A percentile compares a stretch with the other conserved stretches of the same genome.
phyloP scores from a whole-genome alignment of 1,140 invertebrate genomes.

The Aphelenchoides fujianensis region DNA sequence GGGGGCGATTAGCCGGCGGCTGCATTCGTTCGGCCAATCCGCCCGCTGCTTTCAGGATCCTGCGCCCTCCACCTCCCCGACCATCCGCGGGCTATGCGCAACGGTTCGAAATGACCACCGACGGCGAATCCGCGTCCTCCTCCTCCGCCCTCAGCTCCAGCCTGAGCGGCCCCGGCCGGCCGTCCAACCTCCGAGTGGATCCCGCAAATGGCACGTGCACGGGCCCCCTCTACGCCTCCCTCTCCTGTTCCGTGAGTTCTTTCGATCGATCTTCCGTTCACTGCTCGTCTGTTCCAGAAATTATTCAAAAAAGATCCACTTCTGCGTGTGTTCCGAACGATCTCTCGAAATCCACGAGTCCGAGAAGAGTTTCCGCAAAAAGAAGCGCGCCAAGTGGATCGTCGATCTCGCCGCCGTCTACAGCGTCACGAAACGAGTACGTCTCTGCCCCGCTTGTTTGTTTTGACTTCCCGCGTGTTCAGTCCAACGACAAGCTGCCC shows the following conservation, averaged over 20 bases:
- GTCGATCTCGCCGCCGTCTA: constrained; percentile 39
- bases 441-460: background rate
- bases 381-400: constrained; percentile 37
- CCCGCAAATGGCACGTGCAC: background rate
- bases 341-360: constrained; percentile 43
- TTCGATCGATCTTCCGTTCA: background rate
- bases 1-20: too few relatives aligned
- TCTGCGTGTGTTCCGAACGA: constrained; percentile 30
- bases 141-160: constrained; percentile 7
- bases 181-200: background rate
- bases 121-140: constrained; percentile 16
- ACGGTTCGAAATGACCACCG: background rate
- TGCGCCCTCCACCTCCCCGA: too few relatives aligned
- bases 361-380: constrained; percentile 35
- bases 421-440: constrained; percentile 38
- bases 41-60: too few relatives aligned
- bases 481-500: background rate
- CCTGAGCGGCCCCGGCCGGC: constrained; percentile 17
- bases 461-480: background rate
- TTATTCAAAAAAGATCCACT: constrained; percentile 7
- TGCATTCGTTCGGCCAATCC: too few relatives aligned
- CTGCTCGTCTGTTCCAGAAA: background rate
- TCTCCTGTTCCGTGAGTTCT: background rate
- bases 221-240: background rate
- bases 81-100: too few relatives aligned